Evolutionary conservation across 2,113 vertebrate species (phyloP).

Genomic region (Numenius arquata): DNA sequence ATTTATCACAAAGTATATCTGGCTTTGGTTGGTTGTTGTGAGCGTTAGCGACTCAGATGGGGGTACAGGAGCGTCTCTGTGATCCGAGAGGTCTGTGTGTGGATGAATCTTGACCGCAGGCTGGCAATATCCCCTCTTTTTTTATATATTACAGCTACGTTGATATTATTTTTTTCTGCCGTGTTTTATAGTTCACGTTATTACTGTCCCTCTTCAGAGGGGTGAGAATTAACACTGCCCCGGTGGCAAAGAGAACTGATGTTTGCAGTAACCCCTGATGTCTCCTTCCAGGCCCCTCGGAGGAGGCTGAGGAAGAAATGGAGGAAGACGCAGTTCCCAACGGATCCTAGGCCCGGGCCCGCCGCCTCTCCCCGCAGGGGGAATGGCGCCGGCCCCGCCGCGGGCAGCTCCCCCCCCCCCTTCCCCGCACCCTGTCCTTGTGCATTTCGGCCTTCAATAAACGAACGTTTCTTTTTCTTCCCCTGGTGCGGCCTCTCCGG

Average conservation of each 20-base stretch:
- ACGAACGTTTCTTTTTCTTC: not conserved
- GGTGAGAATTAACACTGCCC: fast-evolving
- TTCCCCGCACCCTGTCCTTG: not conserved
- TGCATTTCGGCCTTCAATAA: slow-evolving; percentile 48
- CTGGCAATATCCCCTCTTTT: fast-evolving
- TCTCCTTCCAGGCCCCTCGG: slow-evolving; percentile 60
- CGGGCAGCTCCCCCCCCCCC: not conserved
- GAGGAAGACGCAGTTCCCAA: slow-evolving; percentile 84
- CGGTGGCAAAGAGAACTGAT: fast-evolving
- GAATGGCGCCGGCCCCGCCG: too few species aligned
- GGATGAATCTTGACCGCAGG: not conserved
- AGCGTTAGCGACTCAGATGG: fast-evolving
- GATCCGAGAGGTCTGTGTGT: not conserved
- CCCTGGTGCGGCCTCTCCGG: not conserved
- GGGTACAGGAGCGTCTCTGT: fast-evolving
- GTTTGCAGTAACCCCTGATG: fast-evolving
- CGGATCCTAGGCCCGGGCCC: slow-evolving; percentile 72
- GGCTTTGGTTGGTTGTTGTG: too few species aligned
- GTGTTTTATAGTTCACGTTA: fast-evolving
- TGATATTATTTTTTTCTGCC: too few species aligned
- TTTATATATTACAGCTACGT: fast-evolving
- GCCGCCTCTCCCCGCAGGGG: not conserved
- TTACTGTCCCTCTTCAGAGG: fast-evolving
- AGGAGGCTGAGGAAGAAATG: slow-evolving; percentile 81
- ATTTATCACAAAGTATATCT: not conserved